phyloP scores from a whole-genome alignment of 2,797 vertebrate species.

The Enteromius viviparus region DNA sequence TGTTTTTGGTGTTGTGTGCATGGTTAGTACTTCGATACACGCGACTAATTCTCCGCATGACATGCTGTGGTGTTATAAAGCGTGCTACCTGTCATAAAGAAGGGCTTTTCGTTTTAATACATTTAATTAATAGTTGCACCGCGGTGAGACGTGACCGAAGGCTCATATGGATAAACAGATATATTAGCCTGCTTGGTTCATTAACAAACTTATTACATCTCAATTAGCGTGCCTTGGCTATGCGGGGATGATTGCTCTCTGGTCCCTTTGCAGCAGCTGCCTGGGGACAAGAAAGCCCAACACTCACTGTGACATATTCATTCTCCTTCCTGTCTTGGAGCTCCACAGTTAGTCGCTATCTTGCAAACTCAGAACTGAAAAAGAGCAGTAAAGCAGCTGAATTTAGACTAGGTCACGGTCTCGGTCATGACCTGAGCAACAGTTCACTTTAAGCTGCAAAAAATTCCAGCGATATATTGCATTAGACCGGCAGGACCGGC shows the following conservation, averaged over 20 bases:
- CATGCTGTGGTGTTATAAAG: neutral
- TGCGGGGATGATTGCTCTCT: conserved; percentile 45
- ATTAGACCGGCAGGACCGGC: neutral
- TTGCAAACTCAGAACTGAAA: conserved; percentile 8
- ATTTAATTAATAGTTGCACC: conserved; percentile 31
- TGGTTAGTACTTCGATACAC: conserved; percentile 30
- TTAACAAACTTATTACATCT: conserved; percentile 58
- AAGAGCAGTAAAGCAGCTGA: neutral
- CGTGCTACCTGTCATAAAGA: neutral
- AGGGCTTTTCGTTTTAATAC: conserved; percentile 19
- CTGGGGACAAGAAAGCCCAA: conserved; percentile 52
- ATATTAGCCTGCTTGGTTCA: conserved; percentile 35
- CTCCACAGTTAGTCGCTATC: conserved; percentile 7
- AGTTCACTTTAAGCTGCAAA: neutral
- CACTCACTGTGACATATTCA: conserved; percentile 53
- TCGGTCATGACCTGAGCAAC: conserved; percentile 3
- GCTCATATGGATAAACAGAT: conserved; percentile 37
- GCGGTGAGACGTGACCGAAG: conserved; percentile 18
- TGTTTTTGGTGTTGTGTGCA: conserved; percentile 36
- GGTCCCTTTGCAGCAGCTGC: conserved; percentile 59
- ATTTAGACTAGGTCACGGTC: conserved; percentile 25
- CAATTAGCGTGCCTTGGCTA: conserved; percentile 59
- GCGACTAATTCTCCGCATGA: neutral
- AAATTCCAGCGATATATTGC: neutral
- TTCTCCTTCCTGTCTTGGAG: conserved; percentile 39